These are phyloP conservation scores for Brachionus manjavacas DNA, from an alignment of 1,140 invertebrate species.

Conservation along the genomic window DNA sequence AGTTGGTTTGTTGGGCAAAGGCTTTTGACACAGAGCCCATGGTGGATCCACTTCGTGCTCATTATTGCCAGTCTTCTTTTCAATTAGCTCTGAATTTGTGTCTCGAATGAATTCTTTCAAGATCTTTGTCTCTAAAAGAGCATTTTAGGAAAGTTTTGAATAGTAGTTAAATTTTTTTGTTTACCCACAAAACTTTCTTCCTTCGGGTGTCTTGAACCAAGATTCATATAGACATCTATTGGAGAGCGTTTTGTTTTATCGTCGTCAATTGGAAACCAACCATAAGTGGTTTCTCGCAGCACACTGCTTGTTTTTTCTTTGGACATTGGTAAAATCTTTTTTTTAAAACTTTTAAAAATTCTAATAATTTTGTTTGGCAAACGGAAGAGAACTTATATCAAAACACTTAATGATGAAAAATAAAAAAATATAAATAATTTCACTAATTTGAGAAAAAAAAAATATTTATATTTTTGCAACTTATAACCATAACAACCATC, in stretches of 20 bases:
- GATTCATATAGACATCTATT: constrained; percentile 3
- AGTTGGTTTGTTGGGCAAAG: background rate
- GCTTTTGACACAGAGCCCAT: background rate
- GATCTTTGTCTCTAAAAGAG: background rate
- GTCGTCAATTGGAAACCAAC: background rate
- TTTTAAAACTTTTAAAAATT: background rate
- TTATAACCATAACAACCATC: constrained; percentile 36
- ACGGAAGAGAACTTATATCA: background rate
- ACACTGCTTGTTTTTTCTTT: background rate
- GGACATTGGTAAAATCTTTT: background rate
- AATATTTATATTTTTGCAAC: constrained; percentile 11
- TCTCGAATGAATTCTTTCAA: background rate
- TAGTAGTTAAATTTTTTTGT: background rate
- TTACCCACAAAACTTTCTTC: background rate
- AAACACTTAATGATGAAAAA: background rate
- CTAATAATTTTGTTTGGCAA: background rate
- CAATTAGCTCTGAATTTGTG: background rate
- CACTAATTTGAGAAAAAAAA: background rate
- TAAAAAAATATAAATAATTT: background rate
- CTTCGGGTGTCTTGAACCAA: background rate
- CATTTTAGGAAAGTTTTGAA: background rate
- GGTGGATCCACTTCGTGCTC: background rate
- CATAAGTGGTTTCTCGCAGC: background rate
- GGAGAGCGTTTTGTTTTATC: background rate
- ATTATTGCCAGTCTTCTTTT: background rate